Evolutionary conservation across 2,888 invertebrate genomes (phyloP).

Genomic region (Sinhomidia bicolor): DNA sequence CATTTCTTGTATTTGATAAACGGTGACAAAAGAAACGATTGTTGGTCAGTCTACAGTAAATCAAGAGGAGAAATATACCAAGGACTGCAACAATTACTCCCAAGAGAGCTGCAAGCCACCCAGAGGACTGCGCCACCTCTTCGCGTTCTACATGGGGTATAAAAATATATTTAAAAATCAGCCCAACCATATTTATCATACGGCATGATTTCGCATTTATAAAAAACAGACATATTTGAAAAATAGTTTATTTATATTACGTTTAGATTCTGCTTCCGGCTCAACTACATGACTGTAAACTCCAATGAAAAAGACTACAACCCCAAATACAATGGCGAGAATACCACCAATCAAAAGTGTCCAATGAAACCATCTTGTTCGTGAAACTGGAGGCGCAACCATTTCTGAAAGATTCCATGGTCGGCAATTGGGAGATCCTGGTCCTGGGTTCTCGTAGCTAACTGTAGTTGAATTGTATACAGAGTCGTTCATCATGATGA

Average conservation of each 20-base stretch:
- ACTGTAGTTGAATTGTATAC: slow-evolving; percentile 77
- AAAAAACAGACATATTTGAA: no score
- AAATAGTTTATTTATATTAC: no score
- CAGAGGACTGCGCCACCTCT: slow-evolving; percentile 42
- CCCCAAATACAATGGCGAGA: slow-evolving; percentile 63
- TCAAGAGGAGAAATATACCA: slow-evolving; percentile 68
- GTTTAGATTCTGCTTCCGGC: slow-evolving; percentile 34
- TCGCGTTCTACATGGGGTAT: background rate
- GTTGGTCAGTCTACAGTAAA: slow-evolving; percentile 71
- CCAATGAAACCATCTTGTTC: slow-evolving; percentile 74
- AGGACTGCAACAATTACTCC: slow-evolving; percentile 68
- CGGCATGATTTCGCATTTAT: no score
- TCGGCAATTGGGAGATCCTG: slow-evolving; percentile 58
- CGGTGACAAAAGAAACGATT: slow-evolving; percentile 74
- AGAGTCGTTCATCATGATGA: slow-evolving; percentile 68
- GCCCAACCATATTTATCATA: no score
- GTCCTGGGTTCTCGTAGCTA: slow-evolving; percentile 72
- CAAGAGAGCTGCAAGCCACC: slow-evolving; percentile 70
- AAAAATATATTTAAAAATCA: background rate
- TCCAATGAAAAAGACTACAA: slow-evolving; percentile 67
- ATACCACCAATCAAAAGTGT: slow-evolving; percentile 65
- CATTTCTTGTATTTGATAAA: slow-evolving; percentile 71
- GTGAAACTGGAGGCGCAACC: slow-evolving; percentile 67
- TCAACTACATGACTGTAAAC: slow-evolving; percentile 65
- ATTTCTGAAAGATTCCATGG: slow-evolving; percentile 76